Conservation (phyloP, 2,797 vertebrate genomes). For the Moxostoma hubbsi region DNA sequence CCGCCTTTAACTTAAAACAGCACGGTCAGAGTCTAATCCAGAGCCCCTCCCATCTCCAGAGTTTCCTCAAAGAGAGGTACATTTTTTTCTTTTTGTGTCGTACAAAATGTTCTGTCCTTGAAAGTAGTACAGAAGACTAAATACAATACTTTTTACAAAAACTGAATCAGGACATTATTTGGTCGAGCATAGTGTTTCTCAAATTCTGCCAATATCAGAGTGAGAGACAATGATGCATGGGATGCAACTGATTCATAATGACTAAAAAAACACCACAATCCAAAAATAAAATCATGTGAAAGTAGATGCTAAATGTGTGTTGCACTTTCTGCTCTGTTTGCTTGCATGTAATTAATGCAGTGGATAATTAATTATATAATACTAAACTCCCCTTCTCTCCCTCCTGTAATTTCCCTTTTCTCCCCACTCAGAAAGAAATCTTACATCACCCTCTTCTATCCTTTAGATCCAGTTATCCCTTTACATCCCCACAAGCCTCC, state of each 20-base stretch:
- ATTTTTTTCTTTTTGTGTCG: conserved; percentile 7
- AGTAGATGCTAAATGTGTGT: background rate
- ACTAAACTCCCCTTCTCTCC: background rate
- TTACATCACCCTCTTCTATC: too few relatives aligned
- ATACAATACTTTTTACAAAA: background rate
- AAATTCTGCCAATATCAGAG: background rate
- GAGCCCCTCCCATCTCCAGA: background rate
- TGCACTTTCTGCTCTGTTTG: background rate
- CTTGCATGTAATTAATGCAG: background rate
- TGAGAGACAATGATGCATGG: background rate
- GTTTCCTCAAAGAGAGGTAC: background rate
- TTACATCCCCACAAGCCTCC: background rate
- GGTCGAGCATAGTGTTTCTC: background rate
- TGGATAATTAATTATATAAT: conserved; percentile 6
- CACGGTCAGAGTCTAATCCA: background rate
- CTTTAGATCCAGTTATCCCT: too few relatives aligned
- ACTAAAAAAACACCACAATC: background rate
- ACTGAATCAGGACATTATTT: background rate
- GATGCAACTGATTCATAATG: background rate
- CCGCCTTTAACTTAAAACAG: background rate
- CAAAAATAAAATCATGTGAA: background rate
- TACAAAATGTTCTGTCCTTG: conserved; percentile 40
- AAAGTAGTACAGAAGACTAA: background rate
- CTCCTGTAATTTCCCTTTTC: too few relatives aligned
- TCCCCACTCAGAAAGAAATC: too few relatives aligned